These are phyloP conservation scores for Nycteola revayana DNA, from an alignment of 2,888 invertebrate species.

Conservation along the genomic window DNA sequence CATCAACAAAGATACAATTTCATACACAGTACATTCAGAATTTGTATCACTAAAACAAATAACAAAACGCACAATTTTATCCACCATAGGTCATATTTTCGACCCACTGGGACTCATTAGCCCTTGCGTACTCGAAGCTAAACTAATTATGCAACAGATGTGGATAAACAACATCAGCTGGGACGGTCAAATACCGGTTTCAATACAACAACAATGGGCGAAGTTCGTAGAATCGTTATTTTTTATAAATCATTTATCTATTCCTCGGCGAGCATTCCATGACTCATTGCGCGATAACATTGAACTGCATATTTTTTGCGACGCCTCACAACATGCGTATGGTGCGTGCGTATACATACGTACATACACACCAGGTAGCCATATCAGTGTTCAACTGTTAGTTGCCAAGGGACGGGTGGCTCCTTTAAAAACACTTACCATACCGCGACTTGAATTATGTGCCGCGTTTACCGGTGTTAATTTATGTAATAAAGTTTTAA, in stretches of 20 bases:
- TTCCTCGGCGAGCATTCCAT: slow-evolving; percentile 6
- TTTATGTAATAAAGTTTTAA: background rate
- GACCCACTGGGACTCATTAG: background rate
- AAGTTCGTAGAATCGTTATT: slow-evolving; percentile 1
- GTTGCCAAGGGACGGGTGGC: background rate
- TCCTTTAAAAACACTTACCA: background rate
- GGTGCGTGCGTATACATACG: background rate
- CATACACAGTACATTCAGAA: background rate
- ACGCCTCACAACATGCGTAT: slow-evolving; percentile 4
- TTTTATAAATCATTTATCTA: slow-evolving; percentile 1
- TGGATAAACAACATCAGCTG: background rate
- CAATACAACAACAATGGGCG: background rate
- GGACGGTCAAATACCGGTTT: slow-evolving; percentile 1
- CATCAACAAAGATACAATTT: background rate
- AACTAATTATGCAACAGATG: slow-evolving; percentile 2
- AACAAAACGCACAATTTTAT: slow-evolving; percentile 1
- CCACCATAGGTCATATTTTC: slow-evolving; percentile 1
- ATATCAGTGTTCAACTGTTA: background rate
- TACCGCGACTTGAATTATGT: slow-evolving; percentile 1
- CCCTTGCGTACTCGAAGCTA: background rate
- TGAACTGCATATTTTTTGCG: slow-evolving; percentile 6
- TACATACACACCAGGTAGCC: background rate
- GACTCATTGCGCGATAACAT: background rate
- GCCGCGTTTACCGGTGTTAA: background rate
- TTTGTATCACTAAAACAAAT: background rate